Base-by-base conservation (phyloP, 2,113 vertebrate genomes). In the Urocolius indicus region DNA sequence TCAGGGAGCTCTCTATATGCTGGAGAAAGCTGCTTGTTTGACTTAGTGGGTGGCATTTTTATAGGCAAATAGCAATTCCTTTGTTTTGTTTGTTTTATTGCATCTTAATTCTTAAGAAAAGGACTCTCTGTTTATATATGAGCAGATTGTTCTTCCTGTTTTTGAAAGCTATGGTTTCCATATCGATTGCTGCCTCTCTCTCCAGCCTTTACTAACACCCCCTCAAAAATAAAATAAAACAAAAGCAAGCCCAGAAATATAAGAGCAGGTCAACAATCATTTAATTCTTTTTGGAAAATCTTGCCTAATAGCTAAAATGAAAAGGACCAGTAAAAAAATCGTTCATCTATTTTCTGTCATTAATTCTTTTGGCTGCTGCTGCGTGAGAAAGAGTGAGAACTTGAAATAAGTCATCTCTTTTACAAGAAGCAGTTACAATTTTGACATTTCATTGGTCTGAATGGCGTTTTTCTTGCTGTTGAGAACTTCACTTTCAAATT, bases 1-100 rank as follows among this genome's bases (percentile, higher is more conserved):
- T 92, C 80, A 88, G 32, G 51, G 68, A 74, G 67, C 54, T 67
- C 52, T 41, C 41, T 83, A 82, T 86, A 1, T 66, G 30, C 79
- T 84, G 59, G 32, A 38, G 75, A 86, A 63, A 71, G 43, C 76
- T 87, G 45, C 36, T 79, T 94, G 71, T 58, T 45, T 96, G 94
- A 80, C 96, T 96, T 36, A 55, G 96, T 96, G 95, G 95, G 95
- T 97, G 95, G 95, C 76, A 94, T 94, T 95, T 86, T 84, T 23
- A 67, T 32, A 81, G 57, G 27, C 0, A 3, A 93, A 95, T 74
- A 97, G 75, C 84, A 95, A 94, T 92, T 93, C 94, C 95, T 95
- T 96, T 96, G 87, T 91, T 91, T 82, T 93, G n/a, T 90, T 96
- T 87, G 43, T 67, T 93, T 93, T 81, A 94, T 95, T 77, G 69